These are phyloP conservation scores for Leptura quadrifasciata DNA, from an alignment of 2,888 invertebrate genomes.

Conservation along the genomic window DNA sequence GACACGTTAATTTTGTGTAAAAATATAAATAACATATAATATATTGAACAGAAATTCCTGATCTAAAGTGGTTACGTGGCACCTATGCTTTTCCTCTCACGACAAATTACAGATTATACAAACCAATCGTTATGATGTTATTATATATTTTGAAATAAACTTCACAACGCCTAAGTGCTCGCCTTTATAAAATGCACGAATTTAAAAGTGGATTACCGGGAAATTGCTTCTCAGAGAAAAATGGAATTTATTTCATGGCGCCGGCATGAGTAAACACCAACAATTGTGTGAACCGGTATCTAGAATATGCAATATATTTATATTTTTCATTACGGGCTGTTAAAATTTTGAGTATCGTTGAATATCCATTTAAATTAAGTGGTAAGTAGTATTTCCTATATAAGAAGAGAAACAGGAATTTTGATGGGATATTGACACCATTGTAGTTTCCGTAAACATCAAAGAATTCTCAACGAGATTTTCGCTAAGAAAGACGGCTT, in stretches of 20 bases:
- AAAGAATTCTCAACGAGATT: too few relatives aligned
- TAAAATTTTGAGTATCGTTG: neutral
- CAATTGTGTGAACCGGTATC: neutral
- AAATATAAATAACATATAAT: neutral
- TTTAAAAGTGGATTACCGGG: slow-evolving; percentile 1
- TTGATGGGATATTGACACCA: too few relatives aligned
- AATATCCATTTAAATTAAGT: neutral
- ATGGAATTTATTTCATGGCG: neutral
- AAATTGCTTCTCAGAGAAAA: neutral
- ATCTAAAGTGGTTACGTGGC: neutral
- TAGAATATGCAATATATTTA: neutral
- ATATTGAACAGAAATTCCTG: neutral
- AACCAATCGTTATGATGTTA: slow-evolving; percentile 7
- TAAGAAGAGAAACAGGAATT: too few relatives aligned
- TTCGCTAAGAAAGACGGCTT: too few relatives aligned
- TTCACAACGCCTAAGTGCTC: neutral
- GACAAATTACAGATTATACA: neutral
- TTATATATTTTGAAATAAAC: neutral
- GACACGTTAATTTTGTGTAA: too few relatives aligned
- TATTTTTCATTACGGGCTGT: neutral
- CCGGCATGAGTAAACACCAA: neutral
- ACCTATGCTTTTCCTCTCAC: neutral
- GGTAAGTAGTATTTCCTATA: neutral
- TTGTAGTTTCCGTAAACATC: too few relatives aligned
- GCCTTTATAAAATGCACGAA: neutral